Percentiles rank a stretch among this genome's conserved stretches.
These are phyloP conservation scores for Molossus molossus DNA, from an alignment of 2,797 vertebrate genomes.

Conservation along the genomic window DNA sequence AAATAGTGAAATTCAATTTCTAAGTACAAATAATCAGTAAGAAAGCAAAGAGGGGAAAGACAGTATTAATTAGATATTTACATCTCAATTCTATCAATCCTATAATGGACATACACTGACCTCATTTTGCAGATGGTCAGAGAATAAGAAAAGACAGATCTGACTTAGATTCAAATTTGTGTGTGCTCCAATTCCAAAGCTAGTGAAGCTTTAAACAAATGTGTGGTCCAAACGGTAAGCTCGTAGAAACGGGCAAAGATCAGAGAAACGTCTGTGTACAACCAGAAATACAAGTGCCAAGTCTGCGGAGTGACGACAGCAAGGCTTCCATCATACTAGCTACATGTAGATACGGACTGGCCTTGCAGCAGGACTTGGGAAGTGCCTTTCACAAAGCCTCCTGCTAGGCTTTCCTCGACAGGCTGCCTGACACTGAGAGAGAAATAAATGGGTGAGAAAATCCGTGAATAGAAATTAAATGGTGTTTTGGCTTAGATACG, in stretches of 20 bases:
- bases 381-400: background rate
- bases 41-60: conserved; percentile 5
- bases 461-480: background rate
- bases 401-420: background rate
- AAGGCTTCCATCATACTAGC: conserved; percentile 3
- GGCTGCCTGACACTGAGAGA: background rate
- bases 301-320: background rate
- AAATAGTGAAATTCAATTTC: conserved; percentile 38
- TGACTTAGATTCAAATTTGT: background rate
- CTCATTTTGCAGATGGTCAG: conserved; percentile 15
- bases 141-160: conserved; percentile 12
- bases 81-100: background rate
- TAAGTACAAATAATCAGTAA: conserved; percentile 45
- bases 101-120: background rate
- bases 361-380: background rate
- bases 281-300: conserved; percentile 29
- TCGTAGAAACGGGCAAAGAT: background rate
- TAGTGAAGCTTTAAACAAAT: background rate
- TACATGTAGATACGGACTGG: background rate
- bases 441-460: background rate
- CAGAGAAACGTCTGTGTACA: background rate
- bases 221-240: background rate
- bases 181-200: background rate
- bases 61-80: conserved; percentile 21
- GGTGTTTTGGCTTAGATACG: background rate